A percentile compares a stretch with the other conserved stretches of the same genome.
Evolutionary conservation across 1,140 invertebrate species (phyloP).

Genomic region (Lepidurus apus): DNA sequence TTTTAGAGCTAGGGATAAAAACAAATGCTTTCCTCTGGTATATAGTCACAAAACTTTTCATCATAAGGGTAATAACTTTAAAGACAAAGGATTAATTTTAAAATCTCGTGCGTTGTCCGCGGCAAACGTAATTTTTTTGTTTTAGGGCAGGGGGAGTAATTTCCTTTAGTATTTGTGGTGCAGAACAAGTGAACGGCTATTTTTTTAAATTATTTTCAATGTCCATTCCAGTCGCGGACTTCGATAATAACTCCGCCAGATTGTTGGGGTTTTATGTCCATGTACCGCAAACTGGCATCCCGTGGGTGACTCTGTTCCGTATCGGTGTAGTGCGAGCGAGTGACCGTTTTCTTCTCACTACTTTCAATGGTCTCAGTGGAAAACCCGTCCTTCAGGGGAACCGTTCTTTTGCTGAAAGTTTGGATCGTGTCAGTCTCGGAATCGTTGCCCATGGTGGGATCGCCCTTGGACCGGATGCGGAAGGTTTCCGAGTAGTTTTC

Average conservation of each 20-base stretch:
- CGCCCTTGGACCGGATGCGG: constrained; percentile 57
- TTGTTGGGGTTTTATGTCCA: constrained; percentile 30
- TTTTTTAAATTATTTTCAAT: neutral
- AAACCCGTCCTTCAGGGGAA: constrained; percentile 56
- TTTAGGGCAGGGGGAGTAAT: neutral
- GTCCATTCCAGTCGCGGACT: constrained; percentile 30
- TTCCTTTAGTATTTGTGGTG: neutral
- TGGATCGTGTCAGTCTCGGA: constrained; percentile 59
- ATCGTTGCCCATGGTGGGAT: constrained; percentile 54
- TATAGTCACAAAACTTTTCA: neutral
- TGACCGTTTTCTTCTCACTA: constrained; percentile 60
- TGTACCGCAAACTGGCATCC: neutral
- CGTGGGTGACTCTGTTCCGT: neutral
- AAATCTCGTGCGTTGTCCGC: constrained; percentile 16
- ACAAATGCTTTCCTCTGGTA: constrained; percentile 9
- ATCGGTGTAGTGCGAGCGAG: constrained; percentile 38
- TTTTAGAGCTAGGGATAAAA: neutral
- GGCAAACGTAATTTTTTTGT: neutral
- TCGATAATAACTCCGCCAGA: constrained; percentile 32
- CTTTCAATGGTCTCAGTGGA: constrained; percentile 59
- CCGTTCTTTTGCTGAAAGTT: constrained; percentile 58
- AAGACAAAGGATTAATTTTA: neutral
- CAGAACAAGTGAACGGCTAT: neutral
- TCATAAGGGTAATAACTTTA: neutral
- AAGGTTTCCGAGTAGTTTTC: constrained; percentile 65